Evolutionary conservation across 2,797 vertebrate genomes (phyloP), one percentile per base, ranked within the genome.

Genomic region (Simalia tracyae): DNA sequence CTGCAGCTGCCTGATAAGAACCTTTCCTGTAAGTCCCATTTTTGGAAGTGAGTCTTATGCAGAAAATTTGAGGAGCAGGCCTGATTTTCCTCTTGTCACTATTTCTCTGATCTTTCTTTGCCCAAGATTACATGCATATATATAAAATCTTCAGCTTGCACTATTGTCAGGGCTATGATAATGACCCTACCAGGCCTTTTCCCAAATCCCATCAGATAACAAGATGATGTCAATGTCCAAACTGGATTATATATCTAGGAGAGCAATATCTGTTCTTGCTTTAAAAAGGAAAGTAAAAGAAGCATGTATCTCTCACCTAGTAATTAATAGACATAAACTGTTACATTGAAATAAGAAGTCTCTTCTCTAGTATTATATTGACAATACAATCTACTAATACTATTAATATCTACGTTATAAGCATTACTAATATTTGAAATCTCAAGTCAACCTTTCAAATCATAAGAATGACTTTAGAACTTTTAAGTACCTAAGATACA

Each of bases 1-100:
- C 36, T 92, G 85, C 60, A 64, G 59, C 59, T 59, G 24, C 36
- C 42, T 19, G 85, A 92, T 92, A 90, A 92, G 46, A 84, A 42
- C 14, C 42, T 84, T 61, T 19, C 76, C 42, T n/a, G 11, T 31
- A 46, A 63, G 76, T 60, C 7, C 91, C 60, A 11, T 60, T 87
- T 86, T 72, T 36, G 31, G 31, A 81, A 60, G 54, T 28, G 64
- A 36, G 57, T 7, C 46, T 85, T 81, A 85, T 90, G 66, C 91
- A 31, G 36, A 92, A 60, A 5, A n/a, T 11, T 19, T 31, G n/a
- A 42, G 19, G 81, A 86, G 36, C 7, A 66, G 54, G 2, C 24
- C 24, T 36, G 54, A 5, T 54, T 19, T 81, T 12, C 50, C 10
- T 64, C 60, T 81, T 64, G 2, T 12, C 22, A 2, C 1, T 59